phyloP scores from a whole-genome alignment of 2,797 vertebrate species.

The Tarsius wallacei region DNA sequence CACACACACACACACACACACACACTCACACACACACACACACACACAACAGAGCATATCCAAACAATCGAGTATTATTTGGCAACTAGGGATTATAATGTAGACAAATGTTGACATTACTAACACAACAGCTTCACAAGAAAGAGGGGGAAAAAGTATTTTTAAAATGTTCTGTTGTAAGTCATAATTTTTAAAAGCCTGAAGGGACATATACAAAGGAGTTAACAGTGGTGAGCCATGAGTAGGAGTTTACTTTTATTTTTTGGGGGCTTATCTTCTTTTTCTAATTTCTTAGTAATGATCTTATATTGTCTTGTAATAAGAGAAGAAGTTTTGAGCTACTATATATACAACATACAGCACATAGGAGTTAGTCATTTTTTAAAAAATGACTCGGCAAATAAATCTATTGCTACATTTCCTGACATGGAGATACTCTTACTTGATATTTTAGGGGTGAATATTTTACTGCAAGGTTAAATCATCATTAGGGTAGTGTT shows the following conservation, averaged over 20 bases:
- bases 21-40: too few relatives aligned
- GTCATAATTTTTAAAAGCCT: not conserved
- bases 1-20: too few relatives aligned
- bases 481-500: slow-evolving; percentile 68
- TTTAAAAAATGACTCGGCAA: slow-evolving; percentile 46
- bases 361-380: slow-evolving; percentile 33
- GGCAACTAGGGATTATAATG: not conserved
- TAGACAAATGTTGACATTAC: not conserved
- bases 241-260: not conserved
- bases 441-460: not conserved
- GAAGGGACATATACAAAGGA: not conserved
- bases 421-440: not conserved
- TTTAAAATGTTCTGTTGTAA: not conserved
- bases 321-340: slow-evolving; percentile 31
- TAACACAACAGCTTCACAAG: not conserved
- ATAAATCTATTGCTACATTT: slow-evolving; percentile 47
- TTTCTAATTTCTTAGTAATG: slow-evolving; percentile 33
- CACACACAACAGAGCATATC: not conserved
- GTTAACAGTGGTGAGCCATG: not conserved
- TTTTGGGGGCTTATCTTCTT: not conserved
- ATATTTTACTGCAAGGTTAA: slow-evolving; percentile 78
- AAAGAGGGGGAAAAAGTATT: not conserved
- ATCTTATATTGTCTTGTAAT: not conserved
- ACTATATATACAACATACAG: not conserved
- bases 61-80: not conserved